Evolutionary conservation across 2,797 vertebrate species (phyloP).

Genomic region (Anolis apletophallus): DNA sequence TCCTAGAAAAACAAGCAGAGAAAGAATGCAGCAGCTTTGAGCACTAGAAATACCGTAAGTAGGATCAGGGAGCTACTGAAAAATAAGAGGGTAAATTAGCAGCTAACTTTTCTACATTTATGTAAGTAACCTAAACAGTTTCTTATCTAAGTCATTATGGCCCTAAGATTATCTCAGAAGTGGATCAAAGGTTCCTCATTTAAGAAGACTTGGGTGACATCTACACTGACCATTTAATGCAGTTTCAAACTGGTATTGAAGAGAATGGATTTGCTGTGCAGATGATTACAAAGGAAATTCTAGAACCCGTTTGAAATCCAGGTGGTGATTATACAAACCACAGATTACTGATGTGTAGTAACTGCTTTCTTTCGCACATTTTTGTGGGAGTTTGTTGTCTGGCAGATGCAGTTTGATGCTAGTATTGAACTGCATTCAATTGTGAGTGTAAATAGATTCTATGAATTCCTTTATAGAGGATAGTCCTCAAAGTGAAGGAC

Average conservation of each 20-base stretch:
- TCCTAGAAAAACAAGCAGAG: neutral
- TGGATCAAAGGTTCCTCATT: neutral
- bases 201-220: neutral
- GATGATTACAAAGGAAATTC: too few relatives aligned
- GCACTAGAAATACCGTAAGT: neutral
- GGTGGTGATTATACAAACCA: too few relatives aligned
- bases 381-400: too few relatives aligned
- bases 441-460: neutral
- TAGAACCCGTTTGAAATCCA: too few relatives aligned
- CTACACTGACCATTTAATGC: too few relatives aligned
- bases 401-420: too few relatives aligned
- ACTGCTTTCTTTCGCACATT: too few relatives aligned
- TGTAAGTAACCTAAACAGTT: too few relatives aligned
- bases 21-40: slow-evolving; percentile 20
- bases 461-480: neutral
- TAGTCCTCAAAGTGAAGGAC: neutral
- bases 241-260: too few relatives aligned
- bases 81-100: neutral
- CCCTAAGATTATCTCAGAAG: neutral
- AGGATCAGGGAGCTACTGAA: slow-evolving; percentile 8
- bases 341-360: too few relatives aligned
- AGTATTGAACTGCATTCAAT: too few relatives aligned
- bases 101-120: neutral
- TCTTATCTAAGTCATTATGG: neutral
- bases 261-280: too few relatives aligned